Evolutionary conservation across 2,888 invertebrate genomes (phyloP).

Genomic region (Eilema depressum): DNA sequence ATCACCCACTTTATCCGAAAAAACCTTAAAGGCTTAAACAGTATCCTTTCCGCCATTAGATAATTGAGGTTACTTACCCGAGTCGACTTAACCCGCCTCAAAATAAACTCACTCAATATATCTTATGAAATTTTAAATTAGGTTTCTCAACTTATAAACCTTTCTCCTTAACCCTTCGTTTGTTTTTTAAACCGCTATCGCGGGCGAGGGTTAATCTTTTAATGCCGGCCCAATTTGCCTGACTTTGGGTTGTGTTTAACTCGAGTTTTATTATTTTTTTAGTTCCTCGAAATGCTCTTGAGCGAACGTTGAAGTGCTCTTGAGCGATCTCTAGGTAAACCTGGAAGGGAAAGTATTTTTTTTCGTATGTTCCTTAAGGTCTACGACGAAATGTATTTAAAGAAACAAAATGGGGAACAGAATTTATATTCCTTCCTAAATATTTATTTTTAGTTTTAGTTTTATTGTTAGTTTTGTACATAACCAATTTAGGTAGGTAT

Average conservation of each 20-base stretch:
- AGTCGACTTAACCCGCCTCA: constrained; percentile 20
- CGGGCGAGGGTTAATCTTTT: constrained; percentile 43
- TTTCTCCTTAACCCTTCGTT: constrained; percentile 28
- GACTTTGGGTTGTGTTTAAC: constrained; percentile 20
- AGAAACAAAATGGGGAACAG: no score
- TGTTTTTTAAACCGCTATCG: constrained; percentile 44
- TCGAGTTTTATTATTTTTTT: constrained; percentile 28
- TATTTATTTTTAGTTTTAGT: no score
- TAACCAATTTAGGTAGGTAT: no score
- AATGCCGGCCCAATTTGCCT: constrained; percentile 42
- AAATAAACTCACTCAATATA: constrained; percentile 28
- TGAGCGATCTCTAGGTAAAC: no score
- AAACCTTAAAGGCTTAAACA: constrained; percentile 12
- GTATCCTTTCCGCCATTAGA: constrained; percentile 18
- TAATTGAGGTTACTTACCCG: constrained; percentile 24
- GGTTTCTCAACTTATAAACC: constrained; percentile 43
- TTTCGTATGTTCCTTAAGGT: no score
- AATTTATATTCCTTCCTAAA: no score
- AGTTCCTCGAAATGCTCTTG: constrained; percentile 20
- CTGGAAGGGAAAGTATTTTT: no score
- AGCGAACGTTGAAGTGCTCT: background rate
- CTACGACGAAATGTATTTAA: no score
- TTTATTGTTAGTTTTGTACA: no score
- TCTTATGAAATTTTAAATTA: constrained; percentile 39
- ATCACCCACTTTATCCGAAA: no score